Evolutionary conservation across 2,113 vertebrate genomes (phyloP).

Genomic region (Odocoileus virginianus): DNA sequence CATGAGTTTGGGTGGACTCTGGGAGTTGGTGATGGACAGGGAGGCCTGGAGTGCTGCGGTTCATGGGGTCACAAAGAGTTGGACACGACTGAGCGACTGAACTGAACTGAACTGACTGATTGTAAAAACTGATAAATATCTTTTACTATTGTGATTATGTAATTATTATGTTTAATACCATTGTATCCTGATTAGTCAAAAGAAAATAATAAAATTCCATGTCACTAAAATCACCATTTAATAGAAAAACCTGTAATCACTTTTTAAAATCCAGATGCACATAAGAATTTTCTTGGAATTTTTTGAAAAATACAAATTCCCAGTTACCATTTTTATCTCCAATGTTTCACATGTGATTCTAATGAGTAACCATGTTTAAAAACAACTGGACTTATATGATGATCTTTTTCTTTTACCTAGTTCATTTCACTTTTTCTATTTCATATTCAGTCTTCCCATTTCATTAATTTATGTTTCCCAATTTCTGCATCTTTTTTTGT

Average conservation of each 20-base stretch:
- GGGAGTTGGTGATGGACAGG: too few relatives aligned
- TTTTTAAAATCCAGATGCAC: background rate
- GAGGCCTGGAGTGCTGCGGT: too few relatives aligned
- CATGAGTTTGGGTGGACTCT: too few relatives aligned
- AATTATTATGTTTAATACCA: background rate
- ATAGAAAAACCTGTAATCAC: background rate
- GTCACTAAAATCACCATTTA: background rate
- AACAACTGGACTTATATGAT: background rate
- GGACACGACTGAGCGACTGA: too few relatives aligned
- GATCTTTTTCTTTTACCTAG: background rate
- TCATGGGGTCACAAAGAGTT: too few relatives aligned
- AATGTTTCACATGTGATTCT: background rate
- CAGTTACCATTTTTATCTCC: background rate
- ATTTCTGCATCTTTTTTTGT: background rate
- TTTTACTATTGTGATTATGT: background rate
- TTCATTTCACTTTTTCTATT: background rate
- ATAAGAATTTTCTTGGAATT: background rate
- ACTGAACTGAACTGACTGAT: background rate
- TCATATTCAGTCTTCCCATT: background rate
- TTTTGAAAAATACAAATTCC: background rate
- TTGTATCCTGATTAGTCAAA: background rate
- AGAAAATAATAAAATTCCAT: background rate
- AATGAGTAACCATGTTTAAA: background rate
- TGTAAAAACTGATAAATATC: background rate
- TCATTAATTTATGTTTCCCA: background rate